A percentile compares a stretch with the other conserved stretches of the same genome.
phyloP scores from a whole-genome alignment of 2,113 vertebrate species.

The Pao palembangensis region DNA sequence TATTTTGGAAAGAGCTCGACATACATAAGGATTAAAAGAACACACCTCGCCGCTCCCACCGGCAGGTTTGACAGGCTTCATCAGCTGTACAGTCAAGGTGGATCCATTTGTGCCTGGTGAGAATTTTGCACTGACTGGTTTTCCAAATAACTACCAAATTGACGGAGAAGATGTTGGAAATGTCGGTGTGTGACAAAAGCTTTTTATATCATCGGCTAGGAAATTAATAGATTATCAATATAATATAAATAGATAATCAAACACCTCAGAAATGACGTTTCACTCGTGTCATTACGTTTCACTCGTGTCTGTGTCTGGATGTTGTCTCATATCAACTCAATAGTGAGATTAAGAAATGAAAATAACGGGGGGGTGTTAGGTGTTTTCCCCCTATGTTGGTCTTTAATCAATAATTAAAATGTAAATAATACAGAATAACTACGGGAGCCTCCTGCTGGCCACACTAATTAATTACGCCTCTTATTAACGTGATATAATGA shows the following conservation, averaged over 20 bases:
- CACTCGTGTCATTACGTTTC: no score
- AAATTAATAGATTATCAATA: not conserved
- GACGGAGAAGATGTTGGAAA: no score
- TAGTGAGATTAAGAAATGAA: not conserved
- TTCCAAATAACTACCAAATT: no score
- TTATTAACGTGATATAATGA: no score
- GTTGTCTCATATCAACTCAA: not conserved
- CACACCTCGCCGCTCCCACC: not conserved
- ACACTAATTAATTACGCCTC: not conserved
- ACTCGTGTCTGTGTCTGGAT: not conserved
- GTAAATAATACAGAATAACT: not conserved
- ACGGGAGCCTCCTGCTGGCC: not conserved
- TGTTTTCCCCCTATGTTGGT: not conserved
- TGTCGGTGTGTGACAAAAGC: no score
- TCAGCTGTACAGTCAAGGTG: slow-evolving; percentile 26
- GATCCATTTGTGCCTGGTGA: not conserved
- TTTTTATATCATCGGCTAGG: no score
- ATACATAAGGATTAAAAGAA: not conserved
- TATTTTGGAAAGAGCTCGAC: slow-evolving; percentile 25
- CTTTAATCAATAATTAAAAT: not conserved
- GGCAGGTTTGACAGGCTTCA: not conserved
- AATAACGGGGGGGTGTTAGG: not conserved
- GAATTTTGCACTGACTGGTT: no score
- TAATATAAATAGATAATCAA: not conserved
- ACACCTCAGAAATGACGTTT: not conserved